Conservation (phyloP, 2,113 vertebrate species). For the Pelvicachromis taeniatus region DNA sequence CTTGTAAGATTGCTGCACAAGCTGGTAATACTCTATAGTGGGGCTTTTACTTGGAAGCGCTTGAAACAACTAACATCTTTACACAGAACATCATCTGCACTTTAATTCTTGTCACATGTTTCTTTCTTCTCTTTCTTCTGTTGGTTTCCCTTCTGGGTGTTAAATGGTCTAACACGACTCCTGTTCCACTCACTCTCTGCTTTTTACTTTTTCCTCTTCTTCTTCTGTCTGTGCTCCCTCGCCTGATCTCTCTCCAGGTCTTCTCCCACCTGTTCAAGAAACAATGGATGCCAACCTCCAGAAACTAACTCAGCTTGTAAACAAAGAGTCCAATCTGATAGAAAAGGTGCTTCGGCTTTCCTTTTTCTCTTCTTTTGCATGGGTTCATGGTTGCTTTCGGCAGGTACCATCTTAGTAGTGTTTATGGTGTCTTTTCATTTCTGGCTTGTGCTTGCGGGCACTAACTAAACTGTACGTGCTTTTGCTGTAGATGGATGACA, state of each 20-base stretch:
- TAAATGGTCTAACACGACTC: background rate
- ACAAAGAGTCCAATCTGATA: constrained; percentile 99
- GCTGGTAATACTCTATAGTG: background rate
- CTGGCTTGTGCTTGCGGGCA: background rate
- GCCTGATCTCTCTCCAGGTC: constrained; percentile 76
- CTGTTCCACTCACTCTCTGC: background rate
- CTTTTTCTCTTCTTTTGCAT: constrained; percentile 54
- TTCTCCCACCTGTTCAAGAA: constrained; percentile 81
- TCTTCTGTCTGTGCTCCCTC: background rate
- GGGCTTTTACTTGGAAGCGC: background rate
- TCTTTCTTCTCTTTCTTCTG: background rate
- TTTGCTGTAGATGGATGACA: constrained; percentile 91
- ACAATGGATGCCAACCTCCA: constrained; percentile 92
- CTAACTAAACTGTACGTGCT: constrained; percentile 44
- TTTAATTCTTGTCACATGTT: background rate
- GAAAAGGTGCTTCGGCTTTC: constrained; percentile 89
- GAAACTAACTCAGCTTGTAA: constrained; percentile 99
- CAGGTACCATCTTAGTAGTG: background rate
- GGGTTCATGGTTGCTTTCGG: constrained; percentile 8
- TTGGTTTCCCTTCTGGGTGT: background rate
- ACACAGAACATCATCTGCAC: background rate
- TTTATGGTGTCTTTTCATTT: background rate
- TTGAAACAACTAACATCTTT: constrained; percentile 12
- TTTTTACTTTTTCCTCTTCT: background rate
- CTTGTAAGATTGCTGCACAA: constrained; percentile 67